Evolutionary conservation across 2,888 invertebrate species (phyloP).

Genomic region (Caenorhabditis sp.): DNA sequence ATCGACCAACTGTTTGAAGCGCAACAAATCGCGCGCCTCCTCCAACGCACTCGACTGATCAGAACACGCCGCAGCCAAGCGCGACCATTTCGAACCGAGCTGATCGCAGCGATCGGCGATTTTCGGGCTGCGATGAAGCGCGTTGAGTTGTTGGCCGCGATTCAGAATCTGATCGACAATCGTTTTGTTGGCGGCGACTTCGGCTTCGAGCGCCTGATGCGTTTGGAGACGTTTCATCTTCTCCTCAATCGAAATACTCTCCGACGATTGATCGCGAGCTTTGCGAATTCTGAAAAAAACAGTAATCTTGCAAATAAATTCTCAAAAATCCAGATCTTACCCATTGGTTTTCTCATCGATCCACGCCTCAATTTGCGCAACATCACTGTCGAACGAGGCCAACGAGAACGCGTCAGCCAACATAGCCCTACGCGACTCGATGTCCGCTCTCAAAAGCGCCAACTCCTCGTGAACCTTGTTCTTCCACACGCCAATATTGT

Average conservation of each 20-base stretch:
- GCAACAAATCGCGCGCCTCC: slow-evolving; percentile 94
- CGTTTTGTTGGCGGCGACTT: slow-evolving; percentile 85
- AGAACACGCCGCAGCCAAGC: slow-evolving; percentile 79
- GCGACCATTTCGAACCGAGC: slow-evolving; percentile 81
- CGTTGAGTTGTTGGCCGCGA: slow-evolving; percentile 41
- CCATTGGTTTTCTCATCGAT: slow-evolving; percentile 72
- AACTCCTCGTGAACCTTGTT: slow-evolving; percentile 54
- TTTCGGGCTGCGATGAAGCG: slow-evolving; percentile 35
- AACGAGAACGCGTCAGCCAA: slow-evolving; percentile 84
- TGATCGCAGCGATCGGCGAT: slow-evolving; percentile 66
- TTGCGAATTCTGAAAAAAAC: slow-evolving; percentile 74
- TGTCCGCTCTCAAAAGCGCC: slow-evolving; percentile 76
- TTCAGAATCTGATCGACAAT: slow-evolving; percentile 83
- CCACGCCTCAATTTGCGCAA: slow-evolving; percentile 76
- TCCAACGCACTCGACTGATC: slow-evolving; percentile 84
- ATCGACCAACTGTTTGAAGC: slow-evolving; percentile 85
- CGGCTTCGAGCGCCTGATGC: slow-evolving; percentile 87
- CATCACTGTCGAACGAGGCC: slow-evolving; percentile 89
- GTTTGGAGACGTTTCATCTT: slow-evolving; percentile 89
- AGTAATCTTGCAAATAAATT: too few species aligned
- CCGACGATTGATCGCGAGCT: slow-evolving; percentile 81
- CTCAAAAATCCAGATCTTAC: too few species aligned
- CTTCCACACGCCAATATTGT: slow-evolving; percentile 56
- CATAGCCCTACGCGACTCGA: slow-evolving; percentile 78
- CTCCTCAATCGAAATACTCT: slow-evolving; percentile 84